Evolutionary conservation across 2,113 vertebrate genomes (phyloP), one percentile per base, ranked within the genome.

Genomic region (Pachypanchax playfairii): DNA sequence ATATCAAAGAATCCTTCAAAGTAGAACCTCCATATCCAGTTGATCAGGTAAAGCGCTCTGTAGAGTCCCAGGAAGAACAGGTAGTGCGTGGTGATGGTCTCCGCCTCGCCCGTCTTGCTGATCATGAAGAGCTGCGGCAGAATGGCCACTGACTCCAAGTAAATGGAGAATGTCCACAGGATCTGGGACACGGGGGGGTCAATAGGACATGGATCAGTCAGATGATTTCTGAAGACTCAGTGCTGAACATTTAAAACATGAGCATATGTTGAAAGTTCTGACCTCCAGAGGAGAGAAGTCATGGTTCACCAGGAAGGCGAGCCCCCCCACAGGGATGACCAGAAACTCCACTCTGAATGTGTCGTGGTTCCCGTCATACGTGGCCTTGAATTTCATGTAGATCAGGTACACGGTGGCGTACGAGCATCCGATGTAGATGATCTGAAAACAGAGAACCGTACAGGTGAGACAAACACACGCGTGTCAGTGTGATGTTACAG

Each of bases 1-100:
- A 99, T 95, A 88, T 99, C 97, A 18, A 99, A 99, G 92, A 99
- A 99, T 4, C 96, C 95, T 88, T 99, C 97, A 1, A 97, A 97
- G 89, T 98, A 98, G 91, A 95, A 99, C 91, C 97, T 95, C 97
- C 97, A 99, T 89, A 99, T 94, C 97, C 97, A 99, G 91, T 99
- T 99, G 89, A 98, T 92, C 12, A 99, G 96, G 83, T 99, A 99
- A 55, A 99, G 91, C 64, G 96, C 94, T 58, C 97, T 94, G 87
- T 99, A 99, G 83, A 99, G 94, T 50, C 97, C 97, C 85, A 98
- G 78, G 90, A 98, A 98, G 90, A 99, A 99, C 85, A 99, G 93
- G 70, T 99, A 99, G 89, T 98, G 97, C 42, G 96, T 99, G 80
- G 97, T 99, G 91, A 99, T 98, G 90, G 97, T 99, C 91, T 98